These are phyloP conservation scores for Chymomyza procnemis DNA, from an alignment of 2,888 invertebrate species.

Conservation along the genomic window DNA sequence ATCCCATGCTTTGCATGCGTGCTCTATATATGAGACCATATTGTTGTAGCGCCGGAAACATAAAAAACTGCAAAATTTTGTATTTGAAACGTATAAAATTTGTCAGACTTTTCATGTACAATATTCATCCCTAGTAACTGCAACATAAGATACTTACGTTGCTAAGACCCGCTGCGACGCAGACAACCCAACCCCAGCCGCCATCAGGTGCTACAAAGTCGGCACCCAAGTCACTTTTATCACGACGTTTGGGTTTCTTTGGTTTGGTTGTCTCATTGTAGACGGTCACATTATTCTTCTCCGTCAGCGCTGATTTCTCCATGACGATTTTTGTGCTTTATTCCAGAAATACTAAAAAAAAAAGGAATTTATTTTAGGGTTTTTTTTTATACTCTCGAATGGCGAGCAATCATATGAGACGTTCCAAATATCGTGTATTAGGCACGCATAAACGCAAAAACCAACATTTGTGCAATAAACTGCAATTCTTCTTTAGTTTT, in stretches of 20 bases:
- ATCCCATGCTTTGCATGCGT: constrained; percentile 81
- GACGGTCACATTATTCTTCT: constrained; percentile 64
- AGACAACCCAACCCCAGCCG: constrained; percentile 87
- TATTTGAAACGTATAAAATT: neutral
- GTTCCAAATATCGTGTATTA: too few relatives aligned
- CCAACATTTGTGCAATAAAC: too few relatives aligned
- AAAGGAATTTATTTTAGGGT: too few relatives aligned
- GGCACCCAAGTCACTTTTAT: constrained; percentile 78
- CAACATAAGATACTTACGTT: constrained; percentile 81
- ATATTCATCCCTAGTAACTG: neutral
- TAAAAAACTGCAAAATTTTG: constrained; percentile 83
- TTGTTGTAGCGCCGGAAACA: constrained; percentile 84
- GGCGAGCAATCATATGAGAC: too few relatives aligned
- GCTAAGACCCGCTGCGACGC: constrained; percentile 84
- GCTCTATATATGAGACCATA: constrained; percentile 85
- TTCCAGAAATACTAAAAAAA: neutral
- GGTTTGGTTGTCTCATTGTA: constrained; percentile 75
- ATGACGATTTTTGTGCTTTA: constrained; percentile 10
- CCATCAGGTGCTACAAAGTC: constrained; percentile 87
- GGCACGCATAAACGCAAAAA: too few relatives aligned
- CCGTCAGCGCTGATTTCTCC: constrained; percentile 63
- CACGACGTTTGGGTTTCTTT: constrained; percentile 78
- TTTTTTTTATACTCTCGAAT: too few relatives aligned
- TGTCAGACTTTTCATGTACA: too few relatives aligned
- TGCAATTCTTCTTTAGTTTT: too few relatives aligned